These are phyloP conservation scores for Trigoniulus corallinus DNA, from an alignment of 1,140 invertebrate genomes.

Conservation along the genomic window DNA sequence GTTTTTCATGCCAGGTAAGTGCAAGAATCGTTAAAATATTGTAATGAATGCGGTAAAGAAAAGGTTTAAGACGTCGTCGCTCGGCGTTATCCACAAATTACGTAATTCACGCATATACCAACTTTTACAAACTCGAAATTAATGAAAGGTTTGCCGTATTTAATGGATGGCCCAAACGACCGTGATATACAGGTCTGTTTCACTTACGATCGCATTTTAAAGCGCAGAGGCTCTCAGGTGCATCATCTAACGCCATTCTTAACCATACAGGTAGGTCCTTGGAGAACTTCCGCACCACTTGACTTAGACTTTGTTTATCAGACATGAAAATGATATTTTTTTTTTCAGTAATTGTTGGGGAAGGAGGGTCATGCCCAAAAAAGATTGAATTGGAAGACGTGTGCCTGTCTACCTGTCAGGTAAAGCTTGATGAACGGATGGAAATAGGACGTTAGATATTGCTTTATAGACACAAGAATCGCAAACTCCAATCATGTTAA, in stretches of 20 bases:
- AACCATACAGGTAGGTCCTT: constrained; percentile 36
- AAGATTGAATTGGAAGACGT: too few relatives aligned
- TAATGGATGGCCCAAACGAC: too few relatives aligned
- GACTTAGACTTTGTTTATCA: constrained; percentile 25
- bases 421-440: constrained; percentile 29
- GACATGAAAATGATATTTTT: background rate
- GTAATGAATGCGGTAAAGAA: too few relatives aligned
- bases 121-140: too few relatives aligned
- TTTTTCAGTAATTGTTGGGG: constrained; percentile 6
- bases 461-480: constrained; percentile 35
- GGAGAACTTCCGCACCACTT: constrained; percentile 38
- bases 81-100: too few relatives aligned
- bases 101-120: too few relatives aligned
- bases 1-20: background rate
- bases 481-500: constrained; percentile 34
- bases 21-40: too few relatives aligned
- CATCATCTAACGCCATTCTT: constrained; percentile 30
- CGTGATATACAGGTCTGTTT: too few relatives aligned
- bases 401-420: constrained; percentile 22
- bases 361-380: background rate
- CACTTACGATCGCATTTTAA: constrained; percentile 33
- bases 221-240: constrained; percentile 32
- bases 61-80: too few relatives aligned
- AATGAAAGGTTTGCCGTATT: too few relatives aligned
- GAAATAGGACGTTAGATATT: constrained; percentile 33